A percentile compares a stretch with the other conserved stretches of the same genome.
phyloP scores from a whole-genome alignment of 2,113 vertebrate genomes.

The Rhynchomys soricoides region DNA sequence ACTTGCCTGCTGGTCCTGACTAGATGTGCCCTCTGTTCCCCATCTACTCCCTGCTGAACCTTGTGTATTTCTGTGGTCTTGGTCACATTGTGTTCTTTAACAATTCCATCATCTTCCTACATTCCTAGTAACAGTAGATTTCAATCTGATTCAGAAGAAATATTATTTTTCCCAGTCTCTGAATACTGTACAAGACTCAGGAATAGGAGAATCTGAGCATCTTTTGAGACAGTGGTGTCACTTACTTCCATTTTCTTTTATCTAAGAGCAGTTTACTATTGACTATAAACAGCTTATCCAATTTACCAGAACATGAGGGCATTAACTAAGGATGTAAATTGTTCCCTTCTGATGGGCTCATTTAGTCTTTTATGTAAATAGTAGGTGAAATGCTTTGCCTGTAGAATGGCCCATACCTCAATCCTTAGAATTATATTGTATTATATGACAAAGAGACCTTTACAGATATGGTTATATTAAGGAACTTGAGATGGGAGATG shows the following conservation, averaged over 20 bases:
- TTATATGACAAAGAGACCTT: not conserved
- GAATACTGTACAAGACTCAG: not conserved
- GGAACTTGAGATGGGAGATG: not conserved
- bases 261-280: not conserved
- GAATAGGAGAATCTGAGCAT: not conserved
- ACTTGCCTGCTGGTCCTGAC: not conserved
- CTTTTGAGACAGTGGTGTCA: not conserved
- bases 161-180: not conserved
- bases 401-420: too few relatives aligned
- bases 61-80: not conserved
- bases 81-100: not conserved
- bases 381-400: not conserved
- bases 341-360: not conserved
- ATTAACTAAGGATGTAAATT: not conserved
- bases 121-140: not conserved
- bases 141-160: conserved; percentile 1
- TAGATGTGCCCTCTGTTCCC: accelerated
- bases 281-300: not conserved
- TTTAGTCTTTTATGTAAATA: not conserved
- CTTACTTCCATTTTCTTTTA: not conserved
- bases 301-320: not conserved
- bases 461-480: not conserved
- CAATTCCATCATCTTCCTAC: not conserved
- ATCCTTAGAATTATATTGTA: not conserved
- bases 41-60: not conserved